Percentiles rank a stretch among this genome's conserved stretches.
Evolutionary conservation across 2,113 vertebrate species (phyloP).

Genomic region (Toxotes chatareus): DNA sequence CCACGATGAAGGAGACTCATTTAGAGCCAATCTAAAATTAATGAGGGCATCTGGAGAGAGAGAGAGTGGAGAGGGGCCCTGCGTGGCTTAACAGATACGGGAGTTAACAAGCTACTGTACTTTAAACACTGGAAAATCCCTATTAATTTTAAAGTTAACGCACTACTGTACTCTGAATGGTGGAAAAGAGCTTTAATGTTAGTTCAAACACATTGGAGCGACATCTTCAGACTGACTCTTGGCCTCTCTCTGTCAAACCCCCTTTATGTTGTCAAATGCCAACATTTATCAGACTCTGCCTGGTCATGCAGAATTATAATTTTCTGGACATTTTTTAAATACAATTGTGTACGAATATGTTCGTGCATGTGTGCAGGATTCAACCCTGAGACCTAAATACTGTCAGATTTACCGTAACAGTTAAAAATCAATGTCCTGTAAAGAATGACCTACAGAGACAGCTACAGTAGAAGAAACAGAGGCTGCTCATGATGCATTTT

Average conservation of each 20-base stretch:
- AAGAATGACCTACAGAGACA: background rate
- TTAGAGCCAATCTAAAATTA: conserved; percentile 85
- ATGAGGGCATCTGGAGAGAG: conserved; percentile 80
- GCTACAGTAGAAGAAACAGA: background rate
- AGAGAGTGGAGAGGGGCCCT: conserved; percentile 54
- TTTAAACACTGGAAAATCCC: conserved; percentile 77
- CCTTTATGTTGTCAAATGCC: conserved; percentile 35
- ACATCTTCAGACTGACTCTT: conserved; percentile 46
- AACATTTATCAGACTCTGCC: conserved; percentile 20
- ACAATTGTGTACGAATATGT: conserved; percentile 6
- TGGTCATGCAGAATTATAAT: conserved; percentile 26
- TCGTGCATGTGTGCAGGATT: conserved; percentile 26
- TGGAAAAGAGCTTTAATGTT: conserved; percentile 64
- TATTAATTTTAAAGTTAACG: conserved; percentile 75
- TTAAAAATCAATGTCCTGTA: conserved; percentile 2
- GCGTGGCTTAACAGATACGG: conserved; percentile 78
- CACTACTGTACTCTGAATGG: conserved; percentile 65
- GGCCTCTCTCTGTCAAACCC: conserved; percentile 42
- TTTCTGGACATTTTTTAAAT: conserved; percentile 10
- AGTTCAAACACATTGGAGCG: conserved; percentile 48
- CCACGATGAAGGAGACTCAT: conserved; percentile 82
- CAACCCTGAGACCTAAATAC: conserved; percentile 16
- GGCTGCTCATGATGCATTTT: background rate
- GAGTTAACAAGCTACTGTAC: conserved; percentile 81
- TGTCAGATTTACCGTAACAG: background rate